Base-by-base conservation (phyloP, 2,113 vertebrate genomes). In the Brachyhypopomus occidentalis region DNA sequence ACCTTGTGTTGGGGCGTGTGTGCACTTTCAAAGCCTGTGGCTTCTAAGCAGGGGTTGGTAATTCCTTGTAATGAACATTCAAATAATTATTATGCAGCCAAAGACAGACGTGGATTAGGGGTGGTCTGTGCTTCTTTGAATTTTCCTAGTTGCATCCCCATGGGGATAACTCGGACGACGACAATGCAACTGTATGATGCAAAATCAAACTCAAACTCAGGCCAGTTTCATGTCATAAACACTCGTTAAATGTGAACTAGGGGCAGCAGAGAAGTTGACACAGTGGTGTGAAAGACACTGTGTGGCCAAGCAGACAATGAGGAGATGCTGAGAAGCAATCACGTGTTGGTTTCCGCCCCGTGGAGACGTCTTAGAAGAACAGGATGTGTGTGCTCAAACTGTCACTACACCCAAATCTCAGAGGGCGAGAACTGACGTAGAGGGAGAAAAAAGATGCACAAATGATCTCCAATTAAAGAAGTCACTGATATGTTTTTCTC, bases 351-450 rank as follows among this genome's bases (percentile, higher is more conserved):
- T 84, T 78, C 71, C 27, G 56, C 48, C 78, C 25, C 52, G 38
- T 3, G 45, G 20, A 45, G 41, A 67, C 0, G 36, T 20, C 34
- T 75, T 38, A 79, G 64, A 62, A 17, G 6, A 59, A 55, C 79
- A 81, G 79, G 83, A 78, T 78, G 71, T 38, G 59, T 63, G 75
- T 56, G 63, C 60, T 82, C 14, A 78, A 81, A 62, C 60, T 36
- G 48, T 38, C 59, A 30, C 52, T 34, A 11, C 6, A 58, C 30
- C 45, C 12, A 7, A 58, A 38, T 56, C 30, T 9, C 22, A 58
- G 22, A 59, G 8, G 27, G 23, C 63, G 7, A 25, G 38, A 6
- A 64, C 34, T 2, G 17, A 34, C 8, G 2, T 38, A 25, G 38
- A n/a, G 67, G 22, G 27, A 27, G 0, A 23, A 48, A 41, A 48